These are phyloP conservation scores for Parochlus steinenii DNA, from an alignment of 2,888 invertebrate species.

Conservation along the genomic window DNA sequence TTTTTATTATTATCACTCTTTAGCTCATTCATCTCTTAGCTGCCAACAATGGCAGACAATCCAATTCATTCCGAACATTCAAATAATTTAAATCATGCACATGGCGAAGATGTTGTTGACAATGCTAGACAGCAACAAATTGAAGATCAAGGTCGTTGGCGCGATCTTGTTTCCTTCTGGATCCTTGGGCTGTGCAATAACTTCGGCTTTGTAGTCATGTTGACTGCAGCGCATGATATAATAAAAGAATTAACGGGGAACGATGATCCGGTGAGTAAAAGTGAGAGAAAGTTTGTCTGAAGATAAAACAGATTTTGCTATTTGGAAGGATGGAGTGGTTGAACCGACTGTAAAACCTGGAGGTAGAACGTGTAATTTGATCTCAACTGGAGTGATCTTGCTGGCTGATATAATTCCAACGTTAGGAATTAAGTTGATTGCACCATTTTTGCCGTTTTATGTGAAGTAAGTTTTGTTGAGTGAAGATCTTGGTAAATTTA, in stretches of 20 bases:
- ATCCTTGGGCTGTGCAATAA: slow-evolving; percentile 71
- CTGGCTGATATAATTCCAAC: slow-evolving; percentile 66
- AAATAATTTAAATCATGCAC: too few species aligned
- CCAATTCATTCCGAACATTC: too few species aligned
- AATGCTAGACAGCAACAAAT: too few species aligned
- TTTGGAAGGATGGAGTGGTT: too few species aligned
- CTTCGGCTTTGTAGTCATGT: slow-evolving; percentile 75
- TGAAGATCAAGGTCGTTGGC: too few species aligned
- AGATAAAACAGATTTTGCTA: neutral
- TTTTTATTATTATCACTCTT: too few species aligned
- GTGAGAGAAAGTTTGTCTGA: neutral
- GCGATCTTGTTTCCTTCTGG: slow-evolving; percentile 51
- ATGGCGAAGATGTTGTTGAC: too few species aligned
- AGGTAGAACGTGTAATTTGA: slow-evolving; percentile 38
- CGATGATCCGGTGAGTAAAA: neutral
- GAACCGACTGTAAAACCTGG: too few species aligned
- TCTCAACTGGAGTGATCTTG: slow-evolving; percentile 61
- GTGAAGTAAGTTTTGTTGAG: slow-evolving; percentile 37
- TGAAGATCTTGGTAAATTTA: neutral
- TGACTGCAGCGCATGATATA: slow-evolving; percentile 70
- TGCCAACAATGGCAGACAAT: too few species aligned
- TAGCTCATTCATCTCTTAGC: too few species aligned
- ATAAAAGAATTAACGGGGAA: slow-evolving; percentile 26
- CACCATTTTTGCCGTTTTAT: slow-evolving; percentile 52
- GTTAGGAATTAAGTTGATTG: slow-evolving; percentile 47